Evolutionary conservation across 2,888 invertebrate genomes (phyloP).

Genomic region (Allygus modestus): DNA sequence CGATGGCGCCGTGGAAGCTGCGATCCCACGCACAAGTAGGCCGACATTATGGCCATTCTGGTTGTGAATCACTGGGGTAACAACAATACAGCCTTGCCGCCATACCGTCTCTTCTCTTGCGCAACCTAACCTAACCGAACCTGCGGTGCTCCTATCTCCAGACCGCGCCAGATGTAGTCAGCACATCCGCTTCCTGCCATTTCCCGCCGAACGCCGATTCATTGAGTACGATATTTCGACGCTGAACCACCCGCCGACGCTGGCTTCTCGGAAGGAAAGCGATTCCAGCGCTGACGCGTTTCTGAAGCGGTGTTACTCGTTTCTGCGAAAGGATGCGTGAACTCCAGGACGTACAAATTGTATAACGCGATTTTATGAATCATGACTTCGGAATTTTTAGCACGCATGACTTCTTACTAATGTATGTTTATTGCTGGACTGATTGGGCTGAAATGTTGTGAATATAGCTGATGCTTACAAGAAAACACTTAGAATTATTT

Average conservation of each 20-base stretch:
- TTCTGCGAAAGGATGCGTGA: neutral
- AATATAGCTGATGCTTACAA: no score
- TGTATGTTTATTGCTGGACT: no score
- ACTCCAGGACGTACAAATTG: neutral
- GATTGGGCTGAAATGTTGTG: no score
- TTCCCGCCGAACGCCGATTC: neutral
- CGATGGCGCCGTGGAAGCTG: slow-evolving; percentile 5
- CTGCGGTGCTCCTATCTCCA: neutral
- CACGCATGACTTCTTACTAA: no score
- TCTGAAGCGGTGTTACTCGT: no score
- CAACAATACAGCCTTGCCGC: neutral
- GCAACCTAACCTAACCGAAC: slow-evolving; percentile 34
- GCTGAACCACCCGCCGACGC: neutral
- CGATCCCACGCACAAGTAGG: slow-evolving; percentile 38
- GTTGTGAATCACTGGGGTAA: slow-evolving; percentile 45
- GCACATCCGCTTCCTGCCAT: neutral
- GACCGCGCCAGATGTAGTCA: neutral
- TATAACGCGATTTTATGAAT: no score
- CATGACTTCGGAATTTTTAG: no score
- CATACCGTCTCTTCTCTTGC: neutral
- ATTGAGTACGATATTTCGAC: neutral
- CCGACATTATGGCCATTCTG: slow-evolving; percentile 43
- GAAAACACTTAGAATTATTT: no score
- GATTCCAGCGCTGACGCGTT: no score
- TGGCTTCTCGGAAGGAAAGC: neutral